Evolutionary conservation across 2,113 vertebrate species (phyloP).

Genomic region (Aspidoscelis tigris): DNA sequence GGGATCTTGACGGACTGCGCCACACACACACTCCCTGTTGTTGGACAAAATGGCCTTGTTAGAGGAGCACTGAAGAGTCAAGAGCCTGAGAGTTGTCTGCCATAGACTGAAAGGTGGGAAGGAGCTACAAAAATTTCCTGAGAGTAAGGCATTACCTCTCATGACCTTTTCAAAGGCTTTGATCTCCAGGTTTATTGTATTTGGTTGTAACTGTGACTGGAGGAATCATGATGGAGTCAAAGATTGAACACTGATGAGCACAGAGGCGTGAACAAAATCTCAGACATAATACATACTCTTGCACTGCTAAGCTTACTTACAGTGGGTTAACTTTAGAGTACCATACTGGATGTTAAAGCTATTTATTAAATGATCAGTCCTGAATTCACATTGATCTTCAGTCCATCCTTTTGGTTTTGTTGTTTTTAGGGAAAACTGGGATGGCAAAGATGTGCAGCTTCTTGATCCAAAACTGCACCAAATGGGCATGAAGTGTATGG

Average conservation of each 20-base stretch:
- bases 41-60: constrained; percentile 23
- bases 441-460: no score
- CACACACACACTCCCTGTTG: constrained; percentile 89
- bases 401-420: no score
- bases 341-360: not conserved
- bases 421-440: no score
- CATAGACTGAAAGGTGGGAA: not conserved
- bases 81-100: not conserved
- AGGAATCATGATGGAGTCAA: not conserved
- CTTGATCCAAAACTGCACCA: no score
- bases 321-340: not conserved
- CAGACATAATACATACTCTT: not conserved
- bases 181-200: not conserved
- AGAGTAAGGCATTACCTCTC: not conserved
- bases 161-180: not conserved
- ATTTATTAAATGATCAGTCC: not conserved
- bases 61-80: not conserved
- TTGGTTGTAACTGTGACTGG: not conserved
- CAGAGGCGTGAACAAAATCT: not conserved
- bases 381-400: not conserved
- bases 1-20: constrained; percentile 96
- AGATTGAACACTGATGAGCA: not conserved
- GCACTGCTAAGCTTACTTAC: no score
- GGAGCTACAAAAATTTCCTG: not conserved
- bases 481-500: no score